These are phyloP conservation scores for Ibidorhyncha struthersii DNA, from an alignment of 2,113 vertebrate species.

Conservation along the genomic window DNA sequence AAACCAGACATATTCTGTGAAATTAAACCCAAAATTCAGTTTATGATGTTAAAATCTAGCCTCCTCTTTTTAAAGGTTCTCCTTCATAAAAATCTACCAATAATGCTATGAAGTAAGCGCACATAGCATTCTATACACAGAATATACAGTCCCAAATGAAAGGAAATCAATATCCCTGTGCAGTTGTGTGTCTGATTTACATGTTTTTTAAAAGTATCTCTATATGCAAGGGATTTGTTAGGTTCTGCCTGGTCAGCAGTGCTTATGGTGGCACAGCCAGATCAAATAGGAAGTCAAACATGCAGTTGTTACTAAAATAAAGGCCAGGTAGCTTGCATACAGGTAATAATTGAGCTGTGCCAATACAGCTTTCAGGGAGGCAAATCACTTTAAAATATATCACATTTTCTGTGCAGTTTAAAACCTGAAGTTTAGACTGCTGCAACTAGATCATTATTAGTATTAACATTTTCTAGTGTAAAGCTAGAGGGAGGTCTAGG, in stretches of 20 bases:
- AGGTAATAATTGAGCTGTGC: neutral
- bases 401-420: neutral
- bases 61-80: neutral
- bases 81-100: neutral
- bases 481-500: neutral
- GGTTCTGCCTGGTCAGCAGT: neutral
- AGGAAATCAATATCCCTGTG: neutral
- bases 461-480: neutral
- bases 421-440: neutral
- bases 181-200: neutral
- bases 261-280: neutral
- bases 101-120: neutral
- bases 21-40: neutral
- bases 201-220: neutral
- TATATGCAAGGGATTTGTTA: neutral
- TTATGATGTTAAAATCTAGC: neutral
- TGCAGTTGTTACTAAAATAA: neutral
- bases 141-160: neutral
- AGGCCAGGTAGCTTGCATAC: neutral
- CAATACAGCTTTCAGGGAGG: neutral
- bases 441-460: neutral
- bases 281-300: neutral
- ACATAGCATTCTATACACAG: neutral
- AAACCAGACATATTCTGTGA: neutral
- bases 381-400: neutral